Conservation (phyloP, 2,113 vertebrate genomes). For the Aplodontia rufa region DNA sequence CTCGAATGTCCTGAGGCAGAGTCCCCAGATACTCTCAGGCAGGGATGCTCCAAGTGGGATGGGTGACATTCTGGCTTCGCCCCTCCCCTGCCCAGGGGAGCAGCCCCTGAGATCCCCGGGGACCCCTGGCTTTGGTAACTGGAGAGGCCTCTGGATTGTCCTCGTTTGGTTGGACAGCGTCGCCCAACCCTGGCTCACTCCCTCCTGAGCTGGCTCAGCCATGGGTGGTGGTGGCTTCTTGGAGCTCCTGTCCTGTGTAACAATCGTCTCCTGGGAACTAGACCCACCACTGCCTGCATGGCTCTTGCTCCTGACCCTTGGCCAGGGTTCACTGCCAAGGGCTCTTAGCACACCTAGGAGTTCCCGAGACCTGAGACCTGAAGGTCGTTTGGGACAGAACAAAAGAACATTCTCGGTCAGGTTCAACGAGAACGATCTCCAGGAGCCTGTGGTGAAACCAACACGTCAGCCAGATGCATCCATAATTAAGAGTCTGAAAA, state of each 20-base stretch:
- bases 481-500: not conserved
- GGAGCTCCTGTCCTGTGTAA: not conserved
- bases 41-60: not conserved
- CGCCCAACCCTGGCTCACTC: fast-evolving
- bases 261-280: not conserved
- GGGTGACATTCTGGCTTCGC: not conserved
- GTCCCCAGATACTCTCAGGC: not conserved
- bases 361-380: not conserved
- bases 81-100: not conserved
- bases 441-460: not conserved
- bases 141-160: not conserved
- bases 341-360: not conserved
- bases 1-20: no score
- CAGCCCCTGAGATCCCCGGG: not conserved
- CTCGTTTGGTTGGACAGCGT: fast-evolving
- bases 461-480: not conserved
- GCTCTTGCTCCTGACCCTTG: not conserved
- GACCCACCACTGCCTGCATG: not conserved
- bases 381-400: not conserved
- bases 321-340: not conserved
- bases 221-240: not conserved
- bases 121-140: not conserved
- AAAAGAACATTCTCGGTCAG: not conserved
- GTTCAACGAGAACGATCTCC: not conserved
- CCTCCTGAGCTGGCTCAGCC: not conserved